Base-by-base conservation (phyloP, 2,888 invertebrate species). In the Psylliodes chrysocephalus region DNA sequence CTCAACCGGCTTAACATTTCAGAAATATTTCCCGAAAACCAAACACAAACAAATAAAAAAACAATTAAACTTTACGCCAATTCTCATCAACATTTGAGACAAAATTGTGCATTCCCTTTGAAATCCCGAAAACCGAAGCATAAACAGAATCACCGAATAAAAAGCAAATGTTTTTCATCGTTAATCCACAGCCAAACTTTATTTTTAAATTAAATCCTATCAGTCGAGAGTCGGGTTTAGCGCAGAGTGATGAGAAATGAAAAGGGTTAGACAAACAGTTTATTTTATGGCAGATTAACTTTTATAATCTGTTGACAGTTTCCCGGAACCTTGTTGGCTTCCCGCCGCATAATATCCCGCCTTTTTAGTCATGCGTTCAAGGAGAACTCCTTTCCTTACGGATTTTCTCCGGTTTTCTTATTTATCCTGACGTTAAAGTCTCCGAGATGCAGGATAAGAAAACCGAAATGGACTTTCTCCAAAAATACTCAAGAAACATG, bases 251-350 rank as follows among this genome's bases (percentile, higher is more conserved):
- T 66, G 71, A 66, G 68, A 76, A 74, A 74, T 73, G 74, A 76
- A 74, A 75, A 75, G 77, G 75, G 75, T 73, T 72, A 75, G 73
- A 75, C 78, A 78, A 78, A 79, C 78, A 78, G 79, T 77, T 79
- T 76, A 79, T 79, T 81, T 80, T 74, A 75, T 77, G 74, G 73
- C 67, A 78, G 79, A 81, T 81, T 81, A 81, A 78, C 80, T 79
- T 78, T 77, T 78, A 79, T 80, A 79, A 79, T 79, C 79, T 79
- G 79, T 78, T 78, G 79, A 78, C 79, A 79, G 76, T 75, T 77
- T 79, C 79, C 78, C 78, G 76, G 73, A 73, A 74, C 72, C 73
- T 69, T 62, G 70, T 73, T 69, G 73, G 71, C 67, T 71, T 69
- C 62, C 70, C 70, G 71, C 71, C 71, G 70, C 71, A 71, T 63